Evolutionary conservation across 2,888 invertebrate genomes (phyloP), one percentile per base, ranked within the genome.

Genomic region (Macrosoma leucophasiata): DNA sequence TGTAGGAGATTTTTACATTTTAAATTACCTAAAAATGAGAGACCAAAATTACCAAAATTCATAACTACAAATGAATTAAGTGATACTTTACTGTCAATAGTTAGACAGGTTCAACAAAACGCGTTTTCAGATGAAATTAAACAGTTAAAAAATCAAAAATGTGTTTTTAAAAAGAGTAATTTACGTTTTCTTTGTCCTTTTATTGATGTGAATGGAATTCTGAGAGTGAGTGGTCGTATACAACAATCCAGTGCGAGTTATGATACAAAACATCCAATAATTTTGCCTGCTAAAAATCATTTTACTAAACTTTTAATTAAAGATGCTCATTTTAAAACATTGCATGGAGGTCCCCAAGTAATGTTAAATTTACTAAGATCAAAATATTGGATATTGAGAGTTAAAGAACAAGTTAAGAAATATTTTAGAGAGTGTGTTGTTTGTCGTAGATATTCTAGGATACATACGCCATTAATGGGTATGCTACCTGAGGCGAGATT

Each of bases 301-400:
- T 24, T 51, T 10, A 39, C 39, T 1, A 34, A 35, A 4, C 12
- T 50, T 5, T 28, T 50, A 21, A 14, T 55, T 12, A 2, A 8
- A 0, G 39, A 52, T 26, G 46, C 47, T 1, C 47, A 52, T 17
- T 0, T 11, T 0, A 35, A 33, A 15, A 43, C 47, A 18, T 13
- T 55, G 3, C 58, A 58, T 35, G 55, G 55, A 4, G 52, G 52
- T 4, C 41, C 45, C 2, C 48, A 46, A n/a, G 3, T 49, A 1
- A 50, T 45, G 32, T 10, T 51, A 1, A 47, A 39, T 27, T 50
- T 36, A 14, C 5, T 56, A 4, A 26, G 48, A 12, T 21, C 37
- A 1, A 43, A 36, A 29, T 55, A 39, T 13, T 54, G 47, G 46
- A 52, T 58, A 1, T 2, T 52, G 11, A 13, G 36, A 7, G 37